Evolutionary conservation across 64 coral and sea anemone genomes (phyloP).

Genomic region (Exaiptasia diaphana): DNA sequence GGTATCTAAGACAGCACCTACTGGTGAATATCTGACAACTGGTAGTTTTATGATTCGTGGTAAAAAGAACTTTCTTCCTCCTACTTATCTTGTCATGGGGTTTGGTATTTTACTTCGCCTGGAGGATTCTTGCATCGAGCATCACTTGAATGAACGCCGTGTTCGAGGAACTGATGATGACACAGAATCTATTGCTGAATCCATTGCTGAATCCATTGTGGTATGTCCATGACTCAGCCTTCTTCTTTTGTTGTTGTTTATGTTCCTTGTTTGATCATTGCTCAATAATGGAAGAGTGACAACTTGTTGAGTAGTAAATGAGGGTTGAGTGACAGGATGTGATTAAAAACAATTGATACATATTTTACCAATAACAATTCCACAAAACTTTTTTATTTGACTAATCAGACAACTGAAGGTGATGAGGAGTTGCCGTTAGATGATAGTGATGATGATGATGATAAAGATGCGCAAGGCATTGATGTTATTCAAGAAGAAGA

Average conservation of each 20-base stretch:
- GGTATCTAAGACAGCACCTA: slow-evolving; percentile 96
- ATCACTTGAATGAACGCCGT: slow-evolving; percentile 78
- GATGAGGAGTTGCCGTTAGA: slow-evolving; percentile 64
- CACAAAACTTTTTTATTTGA: no score
- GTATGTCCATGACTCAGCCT: not conserved
- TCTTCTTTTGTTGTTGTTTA: not conserved
- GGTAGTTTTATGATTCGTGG: slow-evolving; percentile 96
- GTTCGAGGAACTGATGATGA: slow-evolving; percentile 60
- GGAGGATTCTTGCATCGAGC: slow-evolving; percentile 79
- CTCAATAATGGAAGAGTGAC: not conserved
- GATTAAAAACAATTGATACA: no score
- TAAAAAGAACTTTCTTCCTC: slow-evolving; percentile 94
- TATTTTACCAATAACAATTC: no score
- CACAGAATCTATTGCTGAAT: slow-evolving; percentile 29
- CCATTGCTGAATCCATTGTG: not conserved
- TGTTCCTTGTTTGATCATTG: not conserved
- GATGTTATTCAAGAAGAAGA: not conserved
- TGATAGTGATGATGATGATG: slow-evolving; percentile 31
- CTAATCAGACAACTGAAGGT: slow-evolving; percentile 62
- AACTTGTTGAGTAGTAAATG: no score
- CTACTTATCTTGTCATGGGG: slow-evolving; percentile 87
- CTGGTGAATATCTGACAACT: slow-evolving; percentile 95
- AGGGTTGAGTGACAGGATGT: no score
- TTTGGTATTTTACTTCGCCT: slow-evolving; percentile 88
- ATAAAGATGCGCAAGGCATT: slow-evolving; percentile 5